Conservation (phyloP, 2,888 invertebrate species). For the Nebria salina region DNA sequence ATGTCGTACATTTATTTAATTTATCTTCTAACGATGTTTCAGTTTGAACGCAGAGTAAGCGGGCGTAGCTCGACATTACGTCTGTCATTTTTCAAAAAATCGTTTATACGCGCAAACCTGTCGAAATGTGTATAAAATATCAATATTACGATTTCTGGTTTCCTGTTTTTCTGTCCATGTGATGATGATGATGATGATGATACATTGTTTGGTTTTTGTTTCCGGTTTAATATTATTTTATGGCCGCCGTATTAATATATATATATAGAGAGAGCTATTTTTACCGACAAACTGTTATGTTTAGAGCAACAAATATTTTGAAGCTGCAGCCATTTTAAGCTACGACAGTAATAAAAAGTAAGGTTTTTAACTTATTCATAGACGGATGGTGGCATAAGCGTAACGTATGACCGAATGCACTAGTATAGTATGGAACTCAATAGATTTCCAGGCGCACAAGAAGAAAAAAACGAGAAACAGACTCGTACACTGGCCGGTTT, state of each 20-base stretch:
- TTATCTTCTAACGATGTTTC: conserved; percentile 40
- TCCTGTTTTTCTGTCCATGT: background rate
- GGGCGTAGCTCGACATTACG: conserved; percentile 5
- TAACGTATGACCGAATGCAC: background rate
- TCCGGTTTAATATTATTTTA: background rate
- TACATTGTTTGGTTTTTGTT: background rate
- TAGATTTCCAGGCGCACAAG: background rate
- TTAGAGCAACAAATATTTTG: too few relatives aligned
- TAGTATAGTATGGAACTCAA: background rate
- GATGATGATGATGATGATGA: background rate
- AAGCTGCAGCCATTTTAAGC: too few relatives aligned
- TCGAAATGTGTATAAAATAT: background rate
- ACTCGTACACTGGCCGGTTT: conserved; percentile 14
- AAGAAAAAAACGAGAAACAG: background rate
- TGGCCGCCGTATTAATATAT: background rate
- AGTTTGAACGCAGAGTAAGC: background rate
- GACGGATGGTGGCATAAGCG: background rate
- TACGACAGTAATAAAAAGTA: background rate
- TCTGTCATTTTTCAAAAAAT: conserved; percentile 6
- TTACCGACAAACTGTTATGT: too few relatives aligned
- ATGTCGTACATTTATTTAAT: conserved; percentile 43
- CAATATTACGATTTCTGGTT: background rate
- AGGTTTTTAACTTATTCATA: background rate
- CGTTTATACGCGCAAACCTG: background rate
- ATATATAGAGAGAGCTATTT: too few relatives aligned